Evolutionary conservation across 2,797 vertebrate genomes (phyloP), one percentile per base, ranked within the genome.

Genomic region (Pangasius larnaudii): DNA sequence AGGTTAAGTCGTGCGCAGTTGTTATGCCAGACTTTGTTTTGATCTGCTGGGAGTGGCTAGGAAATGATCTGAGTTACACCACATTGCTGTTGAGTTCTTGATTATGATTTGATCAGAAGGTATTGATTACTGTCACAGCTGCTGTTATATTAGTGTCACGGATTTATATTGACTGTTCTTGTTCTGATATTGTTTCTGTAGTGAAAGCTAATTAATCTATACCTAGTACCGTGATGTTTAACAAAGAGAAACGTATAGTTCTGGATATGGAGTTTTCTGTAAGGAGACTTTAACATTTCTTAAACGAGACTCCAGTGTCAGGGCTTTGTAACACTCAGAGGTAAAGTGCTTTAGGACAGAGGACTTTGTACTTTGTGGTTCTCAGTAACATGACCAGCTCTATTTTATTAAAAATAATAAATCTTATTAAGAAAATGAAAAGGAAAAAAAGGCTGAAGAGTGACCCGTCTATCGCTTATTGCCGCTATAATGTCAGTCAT

Each of bases 1-100:
- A 95, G 87, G 96, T 89, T 85, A 36, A 18, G 18, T 24, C 86
- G 39, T 65, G 9, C 2, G 14, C 30, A 33, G 0, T 78, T 19
- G 18, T 5, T 7, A 30, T 27, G 22, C 13, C 10, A 27, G 27
- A 53, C 0, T 22, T 51, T n/a, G 22, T 33, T 75, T 27, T 75
- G 5, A 51, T 53, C n/a, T 77, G 2, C 5, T 19, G 16, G n/a
- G 16, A n/a, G 49, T 10, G 77, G 3, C 33, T 42, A 0, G 61
- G 7, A 46, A 63, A 14, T 19, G 22, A 11, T 56, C 11, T 1
- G 19, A 27, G 5, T 59, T 42, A 39, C 6, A 63, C 13, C 10
- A 9, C 3, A 11, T 8, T 59, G 18, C 53, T 42, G 22, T 27
- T n/a, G 24, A 19, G 46, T 16, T 39, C 22, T 2, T 14, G 42